These are phyloP conservation scores for Strix occidentalis DNA, from an alignment of 2,797 vertebrate genomes.

Conservation along the genomic window DNA sequence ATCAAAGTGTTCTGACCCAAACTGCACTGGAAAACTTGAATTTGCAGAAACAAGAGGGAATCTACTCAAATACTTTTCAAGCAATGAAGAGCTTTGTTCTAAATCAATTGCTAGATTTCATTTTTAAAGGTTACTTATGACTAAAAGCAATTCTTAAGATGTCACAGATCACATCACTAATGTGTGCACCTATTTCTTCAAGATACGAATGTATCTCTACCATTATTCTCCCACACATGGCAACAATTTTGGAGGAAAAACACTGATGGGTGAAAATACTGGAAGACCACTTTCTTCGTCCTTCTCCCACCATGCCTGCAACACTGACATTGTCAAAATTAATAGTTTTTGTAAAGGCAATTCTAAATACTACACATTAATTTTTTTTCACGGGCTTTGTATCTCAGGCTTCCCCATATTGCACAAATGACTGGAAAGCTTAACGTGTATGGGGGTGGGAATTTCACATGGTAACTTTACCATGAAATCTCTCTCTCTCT, in stretches of 20 bases:
- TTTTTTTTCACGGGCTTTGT: neutral
- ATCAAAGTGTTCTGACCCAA: neutral
- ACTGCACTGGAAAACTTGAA: neutral
- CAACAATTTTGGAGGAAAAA: neutral
- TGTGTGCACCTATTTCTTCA: neutral
- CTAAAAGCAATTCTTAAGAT: neutral
- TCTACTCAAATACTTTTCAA: neutral
- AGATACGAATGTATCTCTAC: neutral
- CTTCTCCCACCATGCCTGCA: neutral
- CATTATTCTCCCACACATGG: neutral
- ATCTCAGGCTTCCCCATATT: neutral
- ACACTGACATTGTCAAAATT: neutral
- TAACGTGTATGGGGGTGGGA: neutral
- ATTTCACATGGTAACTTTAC: neutral
- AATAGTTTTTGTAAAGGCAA: neutral
- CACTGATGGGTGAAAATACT: neutral
- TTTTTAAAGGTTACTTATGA: constrained; percentile 21
- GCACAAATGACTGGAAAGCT: neutral
- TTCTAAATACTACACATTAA: neutral
- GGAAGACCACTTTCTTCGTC: neutral
- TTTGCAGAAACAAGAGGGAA: neutral
- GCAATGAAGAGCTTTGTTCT: neutral
- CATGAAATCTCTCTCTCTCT: neutral
- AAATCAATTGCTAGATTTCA: neutral
- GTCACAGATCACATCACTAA: neutral